These are phyloP conservation scores for Hybognathus amarus DNA, from an alignment of 2,797 vertebrate species.

Conservation along the genomic window DNA sequence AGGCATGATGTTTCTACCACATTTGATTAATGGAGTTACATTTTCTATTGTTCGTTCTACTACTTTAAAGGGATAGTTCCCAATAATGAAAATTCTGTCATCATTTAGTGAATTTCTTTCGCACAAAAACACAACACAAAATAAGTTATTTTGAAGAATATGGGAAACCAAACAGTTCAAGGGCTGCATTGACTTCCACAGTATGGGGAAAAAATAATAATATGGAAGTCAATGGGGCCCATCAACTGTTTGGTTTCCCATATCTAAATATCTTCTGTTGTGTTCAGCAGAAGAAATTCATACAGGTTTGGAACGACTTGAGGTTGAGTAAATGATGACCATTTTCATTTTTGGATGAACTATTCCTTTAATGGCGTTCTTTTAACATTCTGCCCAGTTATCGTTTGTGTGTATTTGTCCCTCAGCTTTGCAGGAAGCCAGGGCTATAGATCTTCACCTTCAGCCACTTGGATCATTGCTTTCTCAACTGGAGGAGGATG, in stretches of 20 bases:
- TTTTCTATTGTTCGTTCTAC: background rate
- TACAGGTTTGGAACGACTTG: background rate
- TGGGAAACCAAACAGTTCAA: no score
- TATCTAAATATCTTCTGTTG: background rate
- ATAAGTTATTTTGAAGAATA: no score
- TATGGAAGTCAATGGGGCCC: no score
- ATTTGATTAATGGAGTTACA: background rate
- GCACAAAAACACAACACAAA: no score
- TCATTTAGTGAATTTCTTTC: background rate
- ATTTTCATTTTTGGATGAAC: background rate
- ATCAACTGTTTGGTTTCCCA: background rate
- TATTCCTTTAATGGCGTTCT: background rate
- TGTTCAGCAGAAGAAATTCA: background rate
- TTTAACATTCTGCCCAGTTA: background rate
- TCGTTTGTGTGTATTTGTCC: background rate
- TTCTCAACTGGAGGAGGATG: slow-evolving; percentile 72
- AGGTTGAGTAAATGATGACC: no score
- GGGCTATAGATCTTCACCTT: slow-evolving; percentile 79
- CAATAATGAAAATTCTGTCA: background rate
- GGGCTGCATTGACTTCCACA: no score
- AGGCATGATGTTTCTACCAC: slow-evolving; percentile 16
- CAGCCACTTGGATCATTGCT: slow-evolving; percentile 75
- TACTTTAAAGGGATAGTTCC: background rate
- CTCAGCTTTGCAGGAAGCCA: slow-evolving; percentile 79
- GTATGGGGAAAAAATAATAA: no score